phyloP scores from a whole-genome alignment of 1,140 invertebrate species.

The Camponotus pennsylvanicus region DNA sequence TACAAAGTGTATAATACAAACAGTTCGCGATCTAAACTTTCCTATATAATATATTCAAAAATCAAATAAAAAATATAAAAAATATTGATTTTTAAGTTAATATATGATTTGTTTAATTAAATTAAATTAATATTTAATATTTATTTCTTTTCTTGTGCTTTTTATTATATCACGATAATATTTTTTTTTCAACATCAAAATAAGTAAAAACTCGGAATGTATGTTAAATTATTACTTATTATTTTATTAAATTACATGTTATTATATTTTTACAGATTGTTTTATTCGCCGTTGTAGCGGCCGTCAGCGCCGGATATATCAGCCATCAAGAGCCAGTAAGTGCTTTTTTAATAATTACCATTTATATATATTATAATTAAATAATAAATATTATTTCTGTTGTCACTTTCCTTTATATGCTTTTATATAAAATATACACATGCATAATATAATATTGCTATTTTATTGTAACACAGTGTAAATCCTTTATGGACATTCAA shows the following conservation, averaged over 20 bases:
- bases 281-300: constrained; percentile 83
- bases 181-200: too few species aligned
- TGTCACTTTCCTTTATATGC: background rate
- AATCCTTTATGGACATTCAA: background rate
- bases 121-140: too few species aligned
- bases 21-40: background rate
- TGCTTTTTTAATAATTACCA: background rate
- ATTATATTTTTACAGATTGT: constrained; percentile 79
- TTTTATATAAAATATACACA: background rate
- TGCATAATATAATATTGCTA: constrained; percentile 7
- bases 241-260: background rate
- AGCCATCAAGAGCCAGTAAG: constrained; percentile 15
- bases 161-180: too few species aligned
- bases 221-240: background rate
- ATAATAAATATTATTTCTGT: constrained; percentile 7
- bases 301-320: constrained; percentile 68
- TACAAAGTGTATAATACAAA: background rate
- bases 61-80: background rate
- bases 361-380: background rate
- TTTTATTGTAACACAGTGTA: constrained; percentile 9
- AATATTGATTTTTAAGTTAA: too few species aligned
- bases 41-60: background rate
- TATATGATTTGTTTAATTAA: too few species aligned
- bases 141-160: too few species aligned
- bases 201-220: background rate